phyloP scores from a whole-genome alignment of 2,888 invertebrate genomes.

The Mantis religiosa region DNA sequence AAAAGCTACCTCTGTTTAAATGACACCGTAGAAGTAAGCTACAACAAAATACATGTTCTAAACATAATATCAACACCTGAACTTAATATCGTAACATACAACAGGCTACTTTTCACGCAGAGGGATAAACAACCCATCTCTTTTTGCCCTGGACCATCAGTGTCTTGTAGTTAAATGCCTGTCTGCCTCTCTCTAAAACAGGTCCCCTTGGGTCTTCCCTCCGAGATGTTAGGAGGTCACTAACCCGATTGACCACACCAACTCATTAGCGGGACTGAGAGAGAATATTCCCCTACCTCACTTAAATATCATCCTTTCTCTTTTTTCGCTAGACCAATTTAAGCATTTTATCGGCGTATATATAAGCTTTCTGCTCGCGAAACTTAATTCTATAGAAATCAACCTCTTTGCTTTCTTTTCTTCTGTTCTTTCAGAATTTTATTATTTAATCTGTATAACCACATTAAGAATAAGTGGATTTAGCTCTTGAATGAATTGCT shows the following conservation, averaged over 20 bases:
- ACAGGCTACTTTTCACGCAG: no score
- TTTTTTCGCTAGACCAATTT: no score
- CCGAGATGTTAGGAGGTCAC: neutral
- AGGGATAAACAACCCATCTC: no score
- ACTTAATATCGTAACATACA: no score
- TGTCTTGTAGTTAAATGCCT: no score
- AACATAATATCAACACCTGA: no score
- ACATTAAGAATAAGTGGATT: neutral
- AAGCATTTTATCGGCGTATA: neutral
- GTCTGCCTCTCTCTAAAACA: no score
- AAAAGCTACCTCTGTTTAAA: no score
- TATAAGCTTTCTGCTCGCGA: neutral
- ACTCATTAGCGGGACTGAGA: neutral
- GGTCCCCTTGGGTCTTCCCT: neutral
- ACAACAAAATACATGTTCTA: no score
- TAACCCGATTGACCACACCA: neutral
- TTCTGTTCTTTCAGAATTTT: neutral
- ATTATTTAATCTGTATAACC: neutral
- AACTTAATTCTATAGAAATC: neutral
- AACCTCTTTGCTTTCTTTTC: neutral
- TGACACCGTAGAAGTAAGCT: no score
- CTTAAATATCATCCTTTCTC: neutral
- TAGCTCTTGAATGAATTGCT: neutral
- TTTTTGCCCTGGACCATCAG: no score
- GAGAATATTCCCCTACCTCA: neutral